Evolutionary conservation across 2,797 vertebrate genomes (phyloP).

Genomic region (Epinephelus malabaricus): DNA sequence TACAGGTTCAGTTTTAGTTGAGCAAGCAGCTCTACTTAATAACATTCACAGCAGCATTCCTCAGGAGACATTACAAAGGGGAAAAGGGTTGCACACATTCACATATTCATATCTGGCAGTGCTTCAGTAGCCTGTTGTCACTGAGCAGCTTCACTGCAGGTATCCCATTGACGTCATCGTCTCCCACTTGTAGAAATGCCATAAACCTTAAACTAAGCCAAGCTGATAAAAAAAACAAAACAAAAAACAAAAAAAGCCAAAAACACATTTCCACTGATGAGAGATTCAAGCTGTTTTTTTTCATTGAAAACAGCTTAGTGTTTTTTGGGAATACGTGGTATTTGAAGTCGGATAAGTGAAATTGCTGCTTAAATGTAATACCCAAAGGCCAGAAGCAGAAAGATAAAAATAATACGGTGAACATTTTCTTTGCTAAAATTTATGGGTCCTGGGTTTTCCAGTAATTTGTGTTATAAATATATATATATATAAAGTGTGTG

Average conservation of each 20-base stretch:
- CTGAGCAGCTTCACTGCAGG: constrained; percentile 61
- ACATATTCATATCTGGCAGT: constrained; percentile 52
- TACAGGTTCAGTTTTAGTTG: constrained; percentile 4
- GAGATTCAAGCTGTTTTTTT: constrained; percentile 35
- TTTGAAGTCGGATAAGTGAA: constrained; percentile 59
- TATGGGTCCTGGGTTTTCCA: constrained; percentile 3
- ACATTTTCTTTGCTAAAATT: constrained; percentile 19
- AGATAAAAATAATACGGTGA: constrained; percentile 46
- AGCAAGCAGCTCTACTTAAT: neutral
- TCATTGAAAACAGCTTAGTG: constrained; percentile 30
- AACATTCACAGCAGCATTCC: constrained; percentile 11
- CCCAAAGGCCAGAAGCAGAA: constrained; percentile 26
- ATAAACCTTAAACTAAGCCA: constrained; percentile 57
- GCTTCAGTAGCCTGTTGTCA: constrained; percentile 51
- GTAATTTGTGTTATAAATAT: neutral
- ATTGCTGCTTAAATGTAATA: constrained; percentile 41
- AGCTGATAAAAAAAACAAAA: constrained; percentile 16
- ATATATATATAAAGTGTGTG: neutral
- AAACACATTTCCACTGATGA: constrained; percentile 40
- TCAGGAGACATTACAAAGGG: neutral
- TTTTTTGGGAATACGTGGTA: constrained; percentile 26
- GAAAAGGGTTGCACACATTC: constrained; percentile 32
- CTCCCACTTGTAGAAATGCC: constrained; percentile 63
- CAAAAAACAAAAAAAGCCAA: constrained; percentile 1
- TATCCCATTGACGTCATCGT: constrained; percentile 68